Evolutionary conservation across 2,113 vertebrate species (phyloP).

Genomic region (Grus americana): DNA sequence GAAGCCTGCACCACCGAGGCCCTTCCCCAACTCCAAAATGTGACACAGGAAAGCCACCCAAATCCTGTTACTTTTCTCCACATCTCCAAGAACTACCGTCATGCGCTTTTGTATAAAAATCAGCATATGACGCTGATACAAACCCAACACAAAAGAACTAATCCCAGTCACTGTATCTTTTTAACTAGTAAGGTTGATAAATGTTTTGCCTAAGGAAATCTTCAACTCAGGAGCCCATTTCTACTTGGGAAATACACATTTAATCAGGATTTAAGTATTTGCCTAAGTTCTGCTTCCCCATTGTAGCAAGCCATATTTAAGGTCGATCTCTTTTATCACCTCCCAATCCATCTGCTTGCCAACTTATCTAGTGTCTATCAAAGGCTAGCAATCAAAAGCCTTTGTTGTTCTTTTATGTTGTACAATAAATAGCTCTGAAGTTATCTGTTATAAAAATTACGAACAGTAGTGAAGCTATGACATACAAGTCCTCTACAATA

Average conservation of each 20-base stretch:
- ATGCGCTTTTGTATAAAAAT: background rate
- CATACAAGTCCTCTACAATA: background rate
- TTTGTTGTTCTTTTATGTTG: background rate
- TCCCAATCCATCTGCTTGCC: background rate
- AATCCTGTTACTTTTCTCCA: background rate
- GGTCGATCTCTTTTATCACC: background rate
- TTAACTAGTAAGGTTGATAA: background rate
- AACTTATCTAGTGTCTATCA: background rate
- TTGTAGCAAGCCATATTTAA: background rate
- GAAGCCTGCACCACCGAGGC: background rate
- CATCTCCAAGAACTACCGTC: background rate
- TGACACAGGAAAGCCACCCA: background rate
- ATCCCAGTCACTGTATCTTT: background rate
- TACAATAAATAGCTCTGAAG: background rate
- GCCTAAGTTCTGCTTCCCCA: background rate
- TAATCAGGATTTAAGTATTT: background rate
- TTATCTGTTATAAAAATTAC: background rate
- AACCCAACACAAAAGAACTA: background rate
- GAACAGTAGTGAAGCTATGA: background rate
- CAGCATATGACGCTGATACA: background rate
- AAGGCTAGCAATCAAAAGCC: constrained; percentile 3
- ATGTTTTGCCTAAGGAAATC: background rate
- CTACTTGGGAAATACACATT: background rate
- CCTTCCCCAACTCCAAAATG: background rate
- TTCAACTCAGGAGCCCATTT: background rate